Evolutionary conservation across 2,888 invertebrate genomes (phyloP), one percentile per base, ranked within the genome.

Genomic region (Lithosia quadra): DNA sequence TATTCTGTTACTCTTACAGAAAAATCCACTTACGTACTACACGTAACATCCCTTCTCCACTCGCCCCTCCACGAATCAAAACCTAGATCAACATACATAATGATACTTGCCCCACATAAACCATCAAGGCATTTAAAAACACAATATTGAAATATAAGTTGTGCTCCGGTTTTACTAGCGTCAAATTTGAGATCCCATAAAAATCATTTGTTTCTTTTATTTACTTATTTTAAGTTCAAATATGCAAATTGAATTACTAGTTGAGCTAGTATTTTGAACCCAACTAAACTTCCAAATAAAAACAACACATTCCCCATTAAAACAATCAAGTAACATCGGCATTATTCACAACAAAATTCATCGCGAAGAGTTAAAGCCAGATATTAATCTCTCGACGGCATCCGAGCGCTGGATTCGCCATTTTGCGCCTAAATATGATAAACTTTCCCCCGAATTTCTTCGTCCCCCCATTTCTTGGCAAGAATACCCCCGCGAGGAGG

Each of bases 341-440:
- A 91, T 91, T 90, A 92, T 91, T 91, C 92, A 88, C 87, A 89
- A 92, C 91, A 90, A 92, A 92, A 93, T 92, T 91, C 93, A 92
- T 91, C 90, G 92, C 90, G 86, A 88, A 91, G 92, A 93, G 92
- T 94, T 94, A 93, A 93, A 93, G 88, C 90, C 91, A 90, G 94
- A 94, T 95, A 95, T 95, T 94, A 94, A 95, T 95, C 95, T 94
- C 89, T 85, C 89, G 88, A 88, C 90, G 88, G 91, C 92, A 90
- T 90, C 92, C 91, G 91, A 92, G 92, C 93, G 92, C 91, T 92
- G 94, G 94, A 94, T 94, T 94, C 94, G 94, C 94, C 94, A 94
- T 94, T 94, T 94, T 94, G 94, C 94, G 94, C 94, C 94, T 94
- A 94, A 94, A 94, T 94, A 95, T 95, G 94, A 95, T 95, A 95